Conservation (phyloP, 2,113 vertebrate species). For the Okapia johnstoni region DNA sequence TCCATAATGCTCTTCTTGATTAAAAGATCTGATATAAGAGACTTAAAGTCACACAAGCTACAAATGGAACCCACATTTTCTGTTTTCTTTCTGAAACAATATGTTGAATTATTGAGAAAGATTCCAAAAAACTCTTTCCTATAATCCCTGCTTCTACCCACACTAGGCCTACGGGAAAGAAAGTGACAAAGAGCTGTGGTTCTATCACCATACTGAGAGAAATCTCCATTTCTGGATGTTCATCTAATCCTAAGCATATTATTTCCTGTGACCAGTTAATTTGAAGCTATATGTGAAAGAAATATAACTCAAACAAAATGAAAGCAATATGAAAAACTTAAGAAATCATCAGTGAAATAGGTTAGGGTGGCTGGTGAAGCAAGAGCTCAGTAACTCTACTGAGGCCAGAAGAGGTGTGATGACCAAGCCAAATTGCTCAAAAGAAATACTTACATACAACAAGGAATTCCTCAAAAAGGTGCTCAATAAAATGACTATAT, state of each 20-base stretch:
- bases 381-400: neutral
- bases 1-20: neutral
- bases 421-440: neutral
- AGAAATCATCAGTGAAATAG: neutral
- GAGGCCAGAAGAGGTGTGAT: neutral
- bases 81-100: neutral
- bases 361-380: neutral
- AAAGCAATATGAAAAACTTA: constrained; percentile 18
- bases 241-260: constrained; percentile 27
- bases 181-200: neutral
- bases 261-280: constrained; percentile 30
- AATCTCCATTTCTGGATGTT: constrained; percentile 18
- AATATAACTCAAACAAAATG: constrained; percentile 5
- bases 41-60: neutral
- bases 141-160: neutral
- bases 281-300: neutral
- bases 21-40: neutral
- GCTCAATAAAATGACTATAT: neutral
- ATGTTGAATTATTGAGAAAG: neutral
- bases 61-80: neutral
- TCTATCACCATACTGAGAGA: neutral
- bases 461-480: neutral
- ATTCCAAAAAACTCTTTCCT: neutral
- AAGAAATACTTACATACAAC: neutral
- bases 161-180: neutral